phyloP scores from a whole-genome alignment of 2,797 vertebrate species.

The Natrix natrix region DNA sequence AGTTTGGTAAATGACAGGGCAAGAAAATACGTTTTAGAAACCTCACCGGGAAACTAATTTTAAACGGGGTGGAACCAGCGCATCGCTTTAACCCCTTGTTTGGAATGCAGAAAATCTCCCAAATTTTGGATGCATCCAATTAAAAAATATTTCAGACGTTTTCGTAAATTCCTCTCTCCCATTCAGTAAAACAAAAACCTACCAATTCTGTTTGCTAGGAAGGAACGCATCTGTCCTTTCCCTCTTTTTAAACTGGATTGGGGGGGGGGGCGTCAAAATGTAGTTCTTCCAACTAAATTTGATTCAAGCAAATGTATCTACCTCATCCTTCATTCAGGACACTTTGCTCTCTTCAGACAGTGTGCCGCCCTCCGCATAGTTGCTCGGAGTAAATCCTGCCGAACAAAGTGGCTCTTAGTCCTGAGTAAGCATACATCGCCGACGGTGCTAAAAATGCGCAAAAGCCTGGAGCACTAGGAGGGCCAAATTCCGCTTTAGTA shows the following conservation, averaged over 20 bases:
- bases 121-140: too few species aligned
- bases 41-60: too few species aligned
- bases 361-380: not conserved
- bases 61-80: not conserved
- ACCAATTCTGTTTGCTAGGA: not conserved
- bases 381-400: too few species aligned
- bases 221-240: not conserved
- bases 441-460: not conserved
- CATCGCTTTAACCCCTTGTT: too few species aligned
- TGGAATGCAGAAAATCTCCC: not conserved
- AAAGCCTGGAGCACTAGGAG: not conserved
- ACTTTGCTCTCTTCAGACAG: not conserved
- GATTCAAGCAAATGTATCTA: not conserved
- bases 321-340: not conserved
- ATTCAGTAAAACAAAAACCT: not conserved
- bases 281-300: not conserved
- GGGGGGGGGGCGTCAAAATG: not conserved
- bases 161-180: not conserved
- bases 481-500: too few species aligned
- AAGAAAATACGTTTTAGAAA: not conserved
- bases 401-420: not conserved
- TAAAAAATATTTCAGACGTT: not conserved
- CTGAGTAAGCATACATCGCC: not conserved
- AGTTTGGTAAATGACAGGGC: not conserved
- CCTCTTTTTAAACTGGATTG: not conserved